Percentiles rank a stretch among this genome's conserved stretches.
Conservation (phyloP, 2,113 vertebrate species). For the Bufo gargarizans region DNA sequence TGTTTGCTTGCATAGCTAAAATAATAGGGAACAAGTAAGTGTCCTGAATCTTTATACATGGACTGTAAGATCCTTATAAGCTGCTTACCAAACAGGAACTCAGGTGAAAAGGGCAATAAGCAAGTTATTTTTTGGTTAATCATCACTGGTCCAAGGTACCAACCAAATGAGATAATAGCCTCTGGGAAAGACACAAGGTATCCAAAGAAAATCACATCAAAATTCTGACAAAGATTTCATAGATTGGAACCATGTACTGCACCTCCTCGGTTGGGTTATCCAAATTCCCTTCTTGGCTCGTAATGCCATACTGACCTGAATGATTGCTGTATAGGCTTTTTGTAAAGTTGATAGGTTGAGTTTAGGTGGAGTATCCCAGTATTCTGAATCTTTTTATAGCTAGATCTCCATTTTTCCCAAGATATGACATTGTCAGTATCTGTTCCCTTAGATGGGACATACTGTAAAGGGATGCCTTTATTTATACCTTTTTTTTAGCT, state of each 20-base stretch:
- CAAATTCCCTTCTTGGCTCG: not conserved
- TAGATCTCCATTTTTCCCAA: no score
- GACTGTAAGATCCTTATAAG: not conserved
- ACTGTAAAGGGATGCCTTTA: no score
- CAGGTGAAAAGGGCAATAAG: not conserved
- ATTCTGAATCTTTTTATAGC: no score
- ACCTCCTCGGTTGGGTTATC: not conserved
- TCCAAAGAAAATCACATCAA: not conserved
- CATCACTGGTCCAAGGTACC: not conserved
- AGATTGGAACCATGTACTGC: not conserved
- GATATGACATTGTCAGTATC: no score
- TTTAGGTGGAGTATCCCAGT: no score
- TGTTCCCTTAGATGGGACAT: no score
- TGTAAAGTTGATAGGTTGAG: no score
- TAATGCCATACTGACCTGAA: not conserved
- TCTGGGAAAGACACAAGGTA: not conserved
- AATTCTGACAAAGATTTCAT: not conserved
- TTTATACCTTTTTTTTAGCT: no score
- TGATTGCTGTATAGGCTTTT: not conserved
- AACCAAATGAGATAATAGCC: not conserved
- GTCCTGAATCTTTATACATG: not conserved
- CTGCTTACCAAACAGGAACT: not conserved
- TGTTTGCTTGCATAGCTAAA: not conserved
- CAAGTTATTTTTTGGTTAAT: conserved; percentile 6
- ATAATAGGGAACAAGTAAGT: not conserved